phyloP scores from a whole-genome alignment of 2,113 vertebrate genomes.

The Tupaia tana region DNA sequence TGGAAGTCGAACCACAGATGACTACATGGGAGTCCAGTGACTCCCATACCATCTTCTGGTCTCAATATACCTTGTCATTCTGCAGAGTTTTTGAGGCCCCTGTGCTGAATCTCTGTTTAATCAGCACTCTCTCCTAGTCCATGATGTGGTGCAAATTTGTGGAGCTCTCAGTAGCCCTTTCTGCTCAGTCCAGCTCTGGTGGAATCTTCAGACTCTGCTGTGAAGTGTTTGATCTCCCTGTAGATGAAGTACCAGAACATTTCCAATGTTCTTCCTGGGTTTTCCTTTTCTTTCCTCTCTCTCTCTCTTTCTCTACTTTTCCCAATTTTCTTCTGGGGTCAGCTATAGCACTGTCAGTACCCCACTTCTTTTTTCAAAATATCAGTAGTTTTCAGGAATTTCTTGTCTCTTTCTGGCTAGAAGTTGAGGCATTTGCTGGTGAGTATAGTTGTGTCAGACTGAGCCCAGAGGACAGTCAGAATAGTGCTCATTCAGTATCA shows the following conservation, averaged over 20 bases:
- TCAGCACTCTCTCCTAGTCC: neutral
- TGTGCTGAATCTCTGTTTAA: neutral
- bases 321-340: neutral
- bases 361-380: neutral
- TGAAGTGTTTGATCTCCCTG: neutral
- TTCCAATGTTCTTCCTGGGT: neutral
- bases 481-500: neutral
- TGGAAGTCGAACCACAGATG: no score
- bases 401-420: neutral
- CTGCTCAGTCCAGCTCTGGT: neutral
- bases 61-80: neutral
- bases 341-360: neutral
- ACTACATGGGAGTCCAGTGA: no score
- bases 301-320: neutral
- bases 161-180: neutral
- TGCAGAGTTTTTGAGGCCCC: neutral
- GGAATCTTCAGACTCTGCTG: neutral
- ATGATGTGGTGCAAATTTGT: neutral
- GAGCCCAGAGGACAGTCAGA: neutral
- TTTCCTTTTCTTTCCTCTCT: neutral
- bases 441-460: neutral
- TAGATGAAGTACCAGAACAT: neutral
- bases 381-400: neutral
- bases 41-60: no score
- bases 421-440: neutral